phyloP scores from a whole-genome alignment of 2,888 invertebrate genomes.

The Diarsia dahlii region DNA sequence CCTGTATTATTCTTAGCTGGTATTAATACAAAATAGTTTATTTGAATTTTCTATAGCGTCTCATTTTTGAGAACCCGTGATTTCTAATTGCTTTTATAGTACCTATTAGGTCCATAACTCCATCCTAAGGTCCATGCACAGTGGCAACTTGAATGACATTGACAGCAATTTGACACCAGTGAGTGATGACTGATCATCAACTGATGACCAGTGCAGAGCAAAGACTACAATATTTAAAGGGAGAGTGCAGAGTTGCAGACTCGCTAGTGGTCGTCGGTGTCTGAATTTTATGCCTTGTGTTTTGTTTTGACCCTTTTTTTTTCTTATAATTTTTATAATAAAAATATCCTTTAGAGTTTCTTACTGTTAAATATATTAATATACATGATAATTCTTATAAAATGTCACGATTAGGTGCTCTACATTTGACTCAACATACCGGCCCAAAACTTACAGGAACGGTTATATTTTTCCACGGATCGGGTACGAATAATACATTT shows the following conservation, averaged over 20 bases:
- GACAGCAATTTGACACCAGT: not conserved
- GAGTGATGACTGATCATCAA: too few relatives aligned
- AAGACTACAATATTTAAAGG: too few relatives aligned
- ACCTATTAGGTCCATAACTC: not conserved
- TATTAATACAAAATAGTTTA: too few relatives aligned
- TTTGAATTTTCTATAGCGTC: too few relatives aligned
- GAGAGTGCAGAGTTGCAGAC: too few relatives aligned
- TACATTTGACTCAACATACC: constrained; percentile 85
- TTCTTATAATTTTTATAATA: not conserved
- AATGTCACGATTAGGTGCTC: constrained; percentile 78
- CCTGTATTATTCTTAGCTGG: too few relatives aligned
- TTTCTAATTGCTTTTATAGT: not conserved
- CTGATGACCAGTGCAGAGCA: too few relatives aligned
- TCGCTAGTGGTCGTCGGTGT: too few relatives aligned
- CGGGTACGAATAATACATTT: constrained; percentile 85
- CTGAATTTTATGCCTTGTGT: not conserved
- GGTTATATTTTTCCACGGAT: constrained; percentile 93
- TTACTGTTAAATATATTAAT: not conserved
- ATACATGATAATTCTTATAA: not conserved
- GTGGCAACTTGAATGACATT: not conserved
- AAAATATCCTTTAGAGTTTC: too few relatives aligned
- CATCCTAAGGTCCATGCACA: not conserved
- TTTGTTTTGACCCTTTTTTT: too few relatives aligned
- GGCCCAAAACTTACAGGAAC: constrained; percentile 90
- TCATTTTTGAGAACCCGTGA: not conserved